Evolutionary conservation across 2,797 vertebrate species (phyloP).

Genomic region (Carduelis carduelis): DNA sequence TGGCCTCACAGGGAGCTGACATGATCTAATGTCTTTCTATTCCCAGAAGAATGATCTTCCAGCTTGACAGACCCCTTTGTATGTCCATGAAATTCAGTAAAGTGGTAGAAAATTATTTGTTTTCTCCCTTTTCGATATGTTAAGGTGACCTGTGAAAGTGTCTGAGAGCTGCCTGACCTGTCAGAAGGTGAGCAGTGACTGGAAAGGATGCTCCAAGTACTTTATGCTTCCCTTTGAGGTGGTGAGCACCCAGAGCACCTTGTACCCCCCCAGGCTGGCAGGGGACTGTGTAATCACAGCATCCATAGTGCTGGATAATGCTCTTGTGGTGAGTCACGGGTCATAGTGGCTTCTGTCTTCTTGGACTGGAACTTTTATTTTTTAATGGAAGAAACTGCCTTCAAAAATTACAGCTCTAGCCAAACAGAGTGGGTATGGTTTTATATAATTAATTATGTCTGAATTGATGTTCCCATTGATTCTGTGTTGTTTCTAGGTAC

Average conservation of each 20-base stretch:
- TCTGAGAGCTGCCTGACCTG: background rate
- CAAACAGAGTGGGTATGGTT: background rate
- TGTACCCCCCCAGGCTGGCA: background rate
- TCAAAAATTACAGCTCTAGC: background rate
- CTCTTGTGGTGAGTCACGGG: background rate
- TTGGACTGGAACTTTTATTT: background rate
- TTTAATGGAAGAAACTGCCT: background rate
- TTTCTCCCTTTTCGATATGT: background rate
- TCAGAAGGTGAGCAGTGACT: background rate
- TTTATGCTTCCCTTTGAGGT: background rate
- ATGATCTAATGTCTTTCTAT: background rate
- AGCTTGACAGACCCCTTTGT: background rate
- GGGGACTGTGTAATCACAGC: background rate
- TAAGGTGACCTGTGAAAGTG: background rate
- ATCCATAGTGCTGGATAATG: fast-evolving
- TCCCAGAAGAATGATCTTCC: background rate
- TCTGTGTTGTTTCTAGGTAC: background rate
- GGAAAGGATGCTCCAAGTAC: background rate
- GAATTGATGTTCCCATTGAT: background rate
- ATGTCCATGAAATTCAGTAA: background rate
- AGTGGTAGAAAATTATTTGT: background rate
- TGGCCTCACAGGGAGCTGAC: background rate
- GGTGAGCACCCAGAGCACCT: fast-evolving
- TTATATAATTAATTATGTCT: background rate
- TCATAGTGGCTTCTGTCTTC: background rate